Conservation (phyloP, 2,797 vertebrate species). For the Myotis vivesi region DNA sequence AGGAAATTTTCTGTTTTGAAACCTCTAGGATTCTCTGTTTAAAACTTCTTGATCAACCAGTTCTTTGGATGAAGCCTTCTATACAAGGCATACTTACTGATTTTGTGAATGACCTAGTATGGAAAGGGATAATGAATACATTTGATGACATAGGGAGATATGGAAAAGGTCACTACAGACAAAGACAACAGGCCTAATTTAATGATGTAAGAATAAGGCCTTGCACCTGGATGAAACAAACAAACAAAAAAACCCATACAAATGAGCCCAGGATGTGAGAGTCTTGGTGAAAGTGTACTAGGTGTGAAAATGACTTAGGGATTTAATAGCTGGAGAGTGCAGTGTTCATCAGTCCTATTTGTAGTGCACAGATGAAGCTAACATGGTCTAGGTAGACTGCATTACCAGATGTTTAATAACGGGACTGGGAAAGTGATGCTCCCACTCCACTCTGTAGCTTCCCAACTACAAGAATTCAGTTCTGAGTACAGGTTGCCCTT, state of each 20-base stretch:
- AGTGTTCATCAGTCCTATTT: neutral
- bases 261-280: neutral
- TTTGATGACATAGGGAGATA: constrained; percentile 22
- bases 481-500: constrained; percentile 3
- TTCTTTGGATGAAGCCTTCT: constrained; percentile 30
- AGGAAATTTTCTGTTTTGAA: constrained; percentile 14
- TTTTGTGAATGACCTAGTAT: constrained; percentile 29
- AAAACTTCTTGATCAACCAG: neutral
- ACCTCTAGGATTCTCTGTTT: neutral
- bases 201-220: constrained; percentile 8
- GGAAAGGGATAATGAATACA: constrained; percentile 7
- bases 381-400: neutral
- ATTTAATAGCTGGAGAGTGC: neutral
- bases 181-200: constrained; percentile 20
- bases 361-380: neutral
- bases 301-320: neutral
- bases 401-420: constrained; percentile 19
- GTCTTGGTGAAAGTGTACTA: neutral
- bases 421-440: neutral
- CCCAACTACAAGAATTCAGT: neutral
- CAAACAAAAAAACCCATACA: neutral
- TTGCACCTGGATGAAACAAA: neutral
- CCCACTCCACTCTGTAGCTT: neutral
- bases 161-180: neutral
- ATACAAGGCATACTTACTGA: neutral